phyloP scores from a whole-genome alignment of 2,888 invertebrate genomes.

The Liodrosophila aerea region DNA sequence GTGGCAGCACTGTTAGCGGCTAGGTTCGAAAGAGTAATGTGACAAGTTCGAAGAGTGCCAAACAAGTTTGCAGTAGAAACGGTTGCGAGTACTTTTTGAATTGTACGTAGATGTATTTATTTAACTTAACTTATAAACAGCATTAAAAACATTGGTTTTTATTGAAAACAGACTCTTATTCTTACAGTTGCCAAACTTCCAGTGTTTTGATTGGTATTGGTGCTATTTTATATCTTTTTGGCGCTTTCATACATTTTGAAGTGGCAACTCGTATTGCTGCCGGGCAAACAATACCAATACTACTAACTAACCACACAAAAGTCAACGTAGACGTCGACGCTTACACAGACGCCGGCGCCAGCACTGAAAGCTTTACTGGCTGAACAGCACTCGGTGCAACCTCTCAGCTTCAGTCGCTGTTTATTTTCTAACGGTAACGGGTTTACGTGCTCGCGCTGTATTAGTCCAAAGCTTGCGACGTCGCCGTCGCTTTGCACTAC shows the following conservation, averaged over 20 bases:
- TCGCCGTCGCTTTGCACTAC: conserved; percentile 45
- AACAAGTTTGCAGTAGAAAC: too few species aligned
- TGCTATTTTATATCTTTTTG: background rate
- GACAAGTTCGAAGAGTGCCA: too few species aligned
- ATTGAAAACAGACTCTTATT: too few species aligned
- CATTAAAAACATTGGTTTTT: too few species aligned
- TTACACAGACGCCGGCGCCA: conserved; percentile 20
- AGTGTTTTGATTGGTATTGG: too few species aligned
- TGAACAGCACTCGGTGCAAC: conserved; percentile 35
- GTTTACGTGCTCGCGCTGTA: conserved; percentile 36
- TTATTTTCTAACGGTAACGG: conserved; percentile 58
- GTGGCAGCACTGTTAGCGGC: conserved; percentile 27
- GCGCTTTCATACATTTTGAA: too few species aligned
- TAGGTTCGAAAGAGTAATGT: too few species aligned
- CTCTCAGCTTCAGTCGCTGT: conserved; percentile 47
- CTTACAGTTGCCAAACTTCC: too few species aligned
- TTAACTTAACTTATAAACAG: too few species aligned
- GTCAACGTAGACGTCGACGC: conserved; percentile 16
- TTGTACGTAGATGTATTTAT: too few species aligned
- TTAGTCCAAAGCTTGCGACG: conserved; percentile 35
- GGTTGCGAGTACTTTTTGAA: too few species aligned
- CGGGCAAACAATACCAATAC: conserved; percentile 38
- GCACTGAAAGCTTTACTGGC: conserved; percentile 43
- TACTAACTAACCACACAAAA: conserved; percentile 11
- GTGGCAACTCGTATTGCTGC: conserved; percentile 20